Conservation (phyloP, 2,797 vertebrate genomes). For the Neopelma chrysocephalum region DNA sequence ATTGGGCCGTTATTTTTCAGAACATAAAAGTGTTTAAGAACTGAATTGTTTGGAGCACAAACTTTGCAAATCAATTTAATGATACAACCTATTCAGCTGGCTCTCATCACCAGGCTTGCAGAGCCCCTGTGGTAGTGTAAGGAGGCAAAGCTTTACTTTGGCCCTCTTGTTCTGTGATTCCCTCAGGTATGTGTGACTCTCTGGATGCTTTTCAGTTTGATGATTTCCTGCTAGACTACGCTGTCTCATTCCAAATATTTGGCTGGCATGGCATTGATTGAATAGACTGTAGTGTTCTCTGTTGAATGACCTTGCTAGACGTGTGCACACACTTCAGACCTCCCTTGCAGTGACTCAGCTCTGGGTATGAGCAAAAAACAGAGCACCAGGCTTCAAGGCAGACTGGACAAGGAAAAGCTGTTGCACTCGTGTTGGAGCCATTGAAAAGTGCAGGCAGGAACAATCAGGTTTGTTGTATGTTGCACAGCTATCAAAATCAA, state of each 20-base stretch:
- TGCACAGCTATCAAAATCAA: background rate
- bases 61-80: background rate
- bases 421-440: background rate
- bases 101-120: background rate
- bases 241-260: background rate
- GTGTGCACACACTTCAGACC: background rate
- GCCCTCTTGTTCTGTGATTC: rapidly evolving
- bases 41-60: background rate
- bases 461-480: background rate
- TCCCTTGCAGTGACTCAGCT: background rate
- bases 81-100: rapidly evolving
- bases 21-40: background rate
- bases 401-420: background rate
- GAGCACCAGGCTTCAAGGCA: background rate
- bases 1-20: background rate
- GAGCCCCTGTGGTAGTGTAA: background rate
- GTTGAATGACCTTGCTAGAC: background rate
- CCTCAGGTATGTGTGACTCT: background rate
- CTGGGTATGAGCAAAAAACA: background rate
- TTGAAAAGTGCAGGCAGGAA: background rate
- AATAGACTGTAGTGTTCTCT: background rate
- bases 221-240: background rate
- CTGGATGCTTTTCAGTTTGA: background rate
- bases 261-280: rapidly evolving
- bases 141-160: background rate